These are phyloP conservation scores for Synanceia verrucosa DNA, from an alignment of 2,797 vertebrate genomes.

Conservation along the genomic window DNA sequence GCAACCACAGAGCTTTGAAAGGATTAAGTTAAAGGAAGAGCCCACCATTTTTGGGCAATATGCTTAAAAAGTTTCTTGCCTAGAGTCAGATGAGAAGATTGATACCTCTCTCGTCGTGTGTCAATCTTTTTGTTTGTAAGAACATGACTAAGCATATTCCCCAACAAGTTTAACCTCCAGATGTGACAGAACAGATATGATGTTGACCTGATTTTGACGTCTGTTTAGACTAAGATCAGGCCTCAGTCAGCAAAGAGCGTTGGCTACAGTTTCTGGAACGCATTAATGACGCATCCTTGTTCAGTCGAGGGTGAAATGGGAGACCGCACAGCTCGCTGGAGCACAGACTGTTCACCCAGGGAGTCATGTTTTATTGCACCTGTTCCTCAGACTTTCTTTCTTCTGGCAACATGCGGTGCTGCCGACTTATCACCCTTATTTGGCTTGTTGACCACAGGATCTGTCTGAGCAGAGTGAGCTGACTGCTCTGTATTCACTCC, in stretches of 20 bases:
- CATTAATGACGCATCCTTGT: constrained; percentile 37
- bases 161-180: neutral
- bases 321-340: constrained; percentile 47
- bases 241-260: neutral
- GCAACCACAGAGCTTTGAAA: neutral
- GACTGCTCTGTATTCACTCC: neutral
- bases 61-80: neutral
- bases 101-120: too few species aligned
- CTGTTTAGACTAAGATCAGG: neutral
- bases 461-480: neutral
- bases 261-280: constrained; percentile 34
- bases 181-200: neutral
- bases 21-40: neutral
- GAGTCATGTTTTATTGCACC: constrained; percentile 37
- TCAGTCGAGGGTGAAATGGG: constrained; percentile 55
- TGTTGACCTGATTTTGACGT: neutral
- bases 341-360: constrained; percentile 22
- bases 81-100: neutral
- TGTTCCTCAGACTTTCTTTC: constrained; percentile 26
- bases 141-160: neutral
- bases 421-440: constrained; percentile 50
- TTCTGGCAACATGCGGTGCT: constrained; percentile 21
- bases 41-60: neutral
- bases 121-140: neutral
- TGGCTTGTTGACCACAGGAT: constrained; percentile 33